Conservation (phyloP, 2,797 vertebrate species). For the Platalea minor region DNA sequence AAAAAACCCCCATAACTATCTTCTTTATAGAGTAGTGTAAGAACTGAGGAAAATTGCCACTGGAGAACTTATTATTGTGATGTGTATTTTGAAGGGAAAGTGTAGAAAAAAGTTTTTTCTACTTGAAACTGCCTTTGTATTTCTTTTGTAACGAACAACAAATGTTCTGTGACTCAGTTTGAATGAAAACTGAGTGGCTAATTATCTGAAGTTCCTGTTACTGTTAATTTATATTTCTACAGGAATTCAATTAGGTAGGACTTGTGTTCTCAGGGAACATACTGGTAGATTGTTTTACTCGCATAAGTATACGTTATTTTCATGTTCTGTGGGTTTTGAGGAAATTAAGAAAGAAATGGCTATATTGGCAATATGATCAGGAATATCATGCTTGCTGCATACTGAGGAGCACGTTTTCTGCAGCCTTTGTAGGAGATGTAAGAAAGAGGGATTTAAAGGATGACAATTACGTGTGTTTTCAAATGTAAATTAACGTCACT, state of each 20-base stretch:
- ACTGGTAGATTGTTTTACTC: background rate
- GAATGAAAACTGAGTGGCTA: background rate
- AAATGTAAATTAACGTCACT: background rate
- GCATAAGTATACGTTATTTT: fast-evolving
- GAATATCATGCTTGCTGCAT: background rate
- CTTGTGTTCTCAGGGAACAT: background rate
- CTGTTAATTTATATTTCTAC: background rate
- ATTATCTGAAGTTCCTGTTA: background rate
- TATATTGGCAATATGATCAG: background rate
- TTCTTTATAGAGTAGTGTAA: background rate
- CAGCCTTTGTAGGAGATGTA: background rate
- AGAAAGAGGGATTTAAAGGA: background rate
- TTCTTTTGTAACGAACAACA: background rate
- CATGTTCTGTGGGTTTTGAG: background rate
- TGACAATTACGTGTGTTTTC: fast-evolving
- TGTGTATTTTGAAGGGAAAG: background rate
- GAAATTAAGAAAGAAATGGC: background rate
- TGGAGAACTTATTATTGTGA: background rate
- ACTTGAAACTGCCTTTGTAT: background rate
- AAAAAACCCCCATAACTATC: fast-evolving
- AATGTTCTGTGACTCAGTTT: background rate
- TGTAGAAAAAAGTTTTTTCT: background rate
- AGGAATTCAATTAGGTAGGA: fast-evolving
- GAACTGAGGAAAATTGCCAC: background rate
- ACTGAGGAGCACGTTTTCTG: fast-evolving